Base-by-base conservation (phyloP, 2,797 vertebrate species). In the Xenops minutus region DNA sequence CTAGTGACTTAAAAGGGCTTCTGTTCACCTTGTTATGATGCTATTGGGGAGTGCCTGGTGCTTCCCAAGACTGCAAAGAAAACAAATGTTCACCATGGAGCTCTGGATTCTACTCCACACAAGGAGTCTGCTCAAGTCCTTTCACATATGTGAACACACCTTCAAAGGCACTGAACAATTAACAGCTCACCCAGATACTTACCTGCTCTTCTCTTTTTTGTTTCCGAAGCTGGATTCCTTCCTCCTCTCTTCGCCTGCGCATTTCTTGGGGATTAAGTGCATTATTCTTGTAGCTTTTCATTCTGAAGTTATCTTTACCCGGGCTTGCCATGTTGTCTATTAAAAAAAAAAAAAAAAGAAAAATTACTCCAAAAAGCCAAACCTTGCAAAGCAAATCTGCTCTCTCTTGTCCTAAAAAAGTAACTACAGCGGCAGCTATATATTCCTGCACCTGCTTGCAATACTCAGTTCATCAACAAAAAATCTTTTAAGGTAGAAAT, bases 261-360 rank as follows among this genome's bases (percentile, higher is more conserved):
- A 99, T 99, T 96, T 99, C 99, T 97, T 99, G 99, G 54, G 99
- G 98, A 97, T 99, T 99, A 92, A 99, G 95, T 0, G 99, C 99
- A 96, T 99, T 99, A 97, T 99, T 99, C 97, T 99, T 99, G 76
- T 99, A 99, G 97, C 98, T 99, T 97, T 98, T 99, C 98, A 99
- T 99, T 96, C 99, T 98, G 94, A 97, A 98, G 95, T 98, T 99
- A 94, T 99, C 99, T 95, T 98, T 99, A 77, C 98, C 98, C 0
- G 98, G 98, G 96, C 98, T 99, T 41, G 99, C 98, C 99, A 99
- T 99, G 16, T 95, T 96, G 85, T 98, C 98, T 99, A 92, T 51
- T 64, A 91, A 94, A 75, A 78, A 95, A 92, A 92, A 95, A 92
- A 92, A 74, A 64, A 95, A 44, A 91, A 93, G 24, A 55, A 81